Evolutionary conservation across 1,140 invertebrate species (phyloP), one percentile per base, ranked within the genome.

Genomic region (Forficula auricularia): DNA sequence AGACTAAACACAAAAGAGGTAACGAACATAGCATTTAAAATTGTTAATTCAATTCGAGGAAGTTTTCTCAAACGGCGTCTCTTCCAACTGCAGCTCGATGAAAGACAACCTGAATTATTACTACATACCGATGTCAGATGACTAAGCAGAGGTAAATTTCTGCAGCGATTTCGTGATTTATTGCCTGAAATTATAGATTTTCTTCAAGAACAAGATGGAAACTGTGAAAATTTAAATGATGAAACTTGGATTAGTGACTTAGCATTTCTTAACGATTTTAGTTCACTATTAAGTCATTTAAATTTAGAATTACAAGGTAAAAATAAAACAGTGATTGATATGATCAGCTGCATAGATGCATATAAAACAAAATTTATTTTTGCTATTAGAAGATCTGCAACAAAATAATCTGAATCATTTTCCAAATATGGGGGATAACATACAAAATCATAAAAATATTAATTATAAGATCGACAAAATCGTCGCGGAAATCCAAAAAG

Each of bases 231-330:
- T 35, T 36, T 43, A 43, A 43, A 32, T 48, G 43, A 55, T 51
- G 43, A 43, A 49, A 41, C 49, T 32, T 35, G 31, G 42, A 8
- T 35, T 10, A 43, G 33, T 43, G 30, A 43, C 32, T 46, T 50
- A 19, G 38, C 30, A 37, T 51, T 54, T 52, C 48, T 35, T 35
- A 35, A 13, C 48, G n/a, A 50, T 52, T 51, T 37, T 50, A 54
- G 48, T 48, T 47, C 40, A 14, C 51, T 53, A 52, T 50, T 52
- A 52, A 56, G 43, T 51, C 27, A 52, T 44, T 53, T 52, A 37
- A 54, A 48, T 52, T 44, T 50, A 42, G 30, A 50, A 43, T 32
- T 52, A 43, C 50, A 52, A 43, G 40, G 43, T 10, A 50, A 50
- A 48, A 44, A 47, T 16, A 48, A 48, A 38, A 46, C 39, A 48